Conservation (phyloP, 2,888 invertebrate genomes). For the Baronia brevicornis region DNA sequence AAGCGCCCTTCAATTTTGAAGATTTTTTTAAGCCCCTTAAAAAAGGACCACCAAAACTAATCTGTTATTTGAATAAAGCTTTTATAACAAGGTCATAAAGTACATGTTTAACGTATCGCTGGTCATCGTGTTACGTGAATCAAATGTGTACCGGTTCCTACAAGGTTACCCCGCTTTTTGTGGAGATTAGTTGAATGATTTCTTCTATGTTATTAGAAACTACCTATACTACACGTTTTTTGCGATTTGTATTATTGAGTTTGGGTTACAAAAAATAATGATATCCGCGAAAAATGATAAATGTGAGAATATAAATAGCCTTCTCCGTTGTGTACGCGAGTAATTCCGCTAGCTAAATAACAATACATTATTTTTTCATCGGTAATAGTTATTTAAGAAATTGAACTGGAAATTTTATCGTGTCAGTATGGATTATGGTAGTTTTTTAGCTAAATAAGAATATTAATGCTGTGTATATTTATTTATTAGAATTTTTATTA, state of each 20-base stretch:
- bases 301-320: no score
- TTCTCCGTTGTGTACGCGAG: no score
- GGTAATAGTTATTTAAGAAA: no score
- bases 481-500: no score
- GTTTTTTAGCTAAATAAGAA: no score
- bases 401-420: no score
- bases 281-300: no score
- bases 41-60: background rate
- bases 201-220: conserved; percentile 10
- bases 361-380: no score
- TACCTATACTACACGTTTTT: conserved; percentile 2
- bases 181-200: conserved; percentile 9
- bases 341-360: no score
- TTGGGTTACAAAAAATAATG: conserved; percentile 4
- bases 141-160: conserved; percentile 32
- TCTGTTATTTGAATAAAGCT: background rate
- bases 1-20: conserved; percentile 4
- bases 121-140: conserved; percentile 4
- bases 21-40: background rate
- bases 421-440: no score
- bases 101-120: background rate
- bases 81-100: background rate
- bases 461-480: no score
- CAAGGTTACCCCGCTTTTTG: conserved; percentile 30
- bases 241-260: conserved; percentile 2